A percentile compares a stretch with the other conserved stretches of the same genome.
Conservation (phyloP, 2,113 vertebrate species). For the Pelodiscus sinensis region DNA sequence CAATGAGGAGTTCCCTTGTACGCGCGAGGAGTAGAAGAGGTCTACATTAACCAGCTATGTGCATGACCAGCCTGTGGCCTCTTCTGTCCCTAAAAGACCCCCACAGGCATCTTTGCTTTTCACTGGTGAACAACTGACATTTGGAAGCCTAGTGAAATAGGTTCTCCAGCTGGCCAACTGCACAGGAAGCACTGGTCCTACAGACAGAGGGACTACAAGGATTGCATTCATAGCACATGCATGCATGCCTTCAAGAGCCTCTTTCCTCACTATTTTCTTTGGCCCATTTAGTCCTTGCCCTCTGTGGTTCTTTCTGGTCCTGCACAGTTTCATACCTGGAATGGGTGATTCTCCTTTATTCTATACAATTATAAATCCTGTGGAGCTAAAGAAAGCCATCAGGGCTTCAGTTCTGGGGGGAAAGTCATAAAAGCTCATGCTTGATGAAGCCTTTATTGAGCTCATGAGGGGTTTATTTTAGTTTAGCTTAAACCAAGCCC, state of each 20-base stretch:
- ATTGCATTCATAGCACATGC: neutral
- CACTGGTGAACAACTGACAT: neutral
- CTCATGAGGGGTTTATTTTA: conserved; percentile 30
- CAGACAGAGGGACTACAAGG: neutral
- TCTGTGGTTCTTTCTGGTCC: neutral
- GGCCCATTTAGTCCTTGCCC: conserved; percentile 1
- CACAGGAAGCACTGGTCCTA: neutral
- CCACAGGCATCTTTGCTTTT: neutral
- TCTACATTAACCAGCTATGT: neutral
- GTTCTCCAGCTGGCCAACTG: neutral
- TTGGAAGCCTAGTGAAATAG: neutral
- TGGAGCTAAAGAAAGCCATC: conserved; percentile 3
- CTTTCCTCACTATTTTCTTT: neutral
- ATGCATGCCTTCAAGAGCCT: neutral
- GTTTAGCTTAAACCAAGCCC: conserved; percentile 52
- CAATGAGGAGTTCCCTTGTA: neutral
- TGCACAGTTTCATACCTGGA: neutral
- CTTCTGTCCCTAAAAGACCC: accelerated
- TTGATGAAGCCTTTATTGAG: conserved; percentile 17
- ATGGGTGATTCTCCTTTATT: neutral
- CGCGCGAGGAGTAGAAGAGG: neutral
- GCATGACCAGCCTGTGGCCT: neutral
- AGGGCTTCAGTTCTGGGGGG: neutral
- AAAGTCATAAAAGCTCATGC: conserved; percentile 40
- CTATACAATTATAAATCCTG: neutral